Base-by-base conservation (phyloP, 2,888 invertebrate species). In the Rhogogaster chlorosoma region DNA sequence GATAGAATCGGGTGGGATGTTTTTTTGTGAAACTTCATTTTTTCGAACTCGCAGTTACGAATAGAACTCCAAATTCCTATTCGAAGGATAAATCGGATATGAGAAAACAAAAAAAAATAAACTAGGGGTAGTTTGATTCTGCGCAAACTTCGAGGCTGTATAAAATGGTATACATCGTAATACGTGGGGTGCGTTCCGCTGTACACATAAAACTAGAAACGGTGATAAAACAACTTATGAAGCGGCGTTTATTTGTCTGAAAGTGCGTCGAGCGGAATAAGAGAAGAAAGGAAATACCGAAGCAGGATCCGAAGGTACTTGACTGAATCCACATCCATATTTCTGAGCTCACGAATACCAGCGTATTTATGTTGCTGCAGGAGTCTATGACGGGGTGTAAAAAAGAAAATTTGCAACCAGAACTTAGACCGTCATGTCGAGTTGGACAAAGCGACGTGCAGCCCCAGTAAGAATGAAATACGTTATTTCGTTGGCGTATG, bases 241-340 rank as follows among this genome's bases (percentile, higher is more conserved):
- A 77, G 29, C 49, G 77, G 29, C 77, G 77, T 49, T 77, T 77
- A 77, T 77, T 49, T 77, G 77, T 49, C 49, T 49, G 77, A 77
- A 77, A 77, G 53, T 77, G 77, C 77, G 77, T 77, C 49, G 77
- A 77, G 77, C 77, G 53, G 53, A 53, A 77, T 53, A 45, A 49
- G 29, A 49, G 10, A 77, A 29, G 42, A 45, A 29, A 53, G 32
- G 7, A 49, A 49, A n/a, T 42, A 42, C 5, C 45, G 26, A 6
- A 26, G 49, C 29, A 53, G 77, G 29, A 77, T n/a, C 53, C 10
- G 77, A 45, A 32, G 73, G 73, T 73, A 42, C 73, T 73, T 42
- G 73, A 32, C 67, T 67, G 12, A 18, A 18, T 32, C 22, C 32
- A 15, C 32, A 67, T 32, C 0, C 5, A 32, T 7, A 15, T 32